Percentiles rank a stretch among this genome's conserved stretches.
Evolutionary conservation across 2,888 invertebrate genomes (phyloP).

Genomic region (Agriopis leucophaearia): DNA sequence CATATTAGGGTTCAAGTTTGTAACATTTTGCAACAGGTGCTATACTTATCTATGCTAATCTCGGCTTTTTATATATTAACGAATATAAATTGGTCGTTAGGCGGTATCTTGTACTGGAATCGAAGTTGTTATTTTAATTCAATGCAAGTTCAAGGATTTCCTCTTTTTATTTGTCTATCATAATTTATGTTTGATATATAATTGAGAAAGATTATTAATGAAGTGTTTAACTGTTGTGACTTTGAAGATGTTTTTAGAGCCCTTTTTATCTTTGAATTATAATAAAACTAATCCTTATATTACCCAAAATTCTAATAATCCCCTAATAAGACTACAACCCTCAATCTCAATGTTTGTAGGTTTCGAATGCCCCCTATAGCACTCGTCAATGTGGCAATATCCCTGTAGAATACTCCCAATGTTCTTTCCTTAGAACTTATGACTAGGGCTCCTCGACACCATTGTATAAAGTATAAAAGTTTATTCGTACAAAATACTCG

Average conservation of each 20-base stretch:
- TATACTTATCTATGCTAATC: conserved; percentile 1
- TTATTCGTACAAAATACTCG: no score
- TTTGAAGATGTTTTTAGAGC: background rate
- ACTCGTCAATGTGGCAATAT: no score
- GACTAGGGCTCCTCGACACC: no score
- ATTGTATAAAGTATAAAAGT: no score
- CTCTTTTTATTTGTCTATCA: background rate
- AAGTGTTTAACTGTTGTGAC: background rate
- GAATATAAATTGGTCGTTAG: conserved; percentile 1
- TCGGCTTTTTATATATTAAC: background rate
- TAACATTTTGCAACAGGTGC: conserved; percentile 7
- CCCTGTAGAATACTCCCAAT: no score
- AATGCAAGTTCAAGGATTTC: conserved; percentile 5
- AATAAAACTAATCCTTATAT: no score
- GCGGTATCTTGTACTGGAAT: background rate
- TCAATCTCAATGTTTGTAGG: no score
- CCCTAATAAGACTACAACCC: no score
- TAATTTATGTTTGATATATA: background rate
- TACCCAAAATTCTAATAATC: no score
- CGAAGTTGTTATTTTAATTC: background rate
- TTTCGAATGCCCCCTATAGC: no score
- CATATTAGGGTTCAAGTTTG: background rate
- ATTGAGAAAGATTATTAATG: background rate
- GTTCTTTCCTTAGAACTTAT: no score
- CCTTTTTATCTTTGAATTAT: no score